Conservation (phyloP, 2,797 vertebrate species). For the Bradypodion pumilum region DNA sequence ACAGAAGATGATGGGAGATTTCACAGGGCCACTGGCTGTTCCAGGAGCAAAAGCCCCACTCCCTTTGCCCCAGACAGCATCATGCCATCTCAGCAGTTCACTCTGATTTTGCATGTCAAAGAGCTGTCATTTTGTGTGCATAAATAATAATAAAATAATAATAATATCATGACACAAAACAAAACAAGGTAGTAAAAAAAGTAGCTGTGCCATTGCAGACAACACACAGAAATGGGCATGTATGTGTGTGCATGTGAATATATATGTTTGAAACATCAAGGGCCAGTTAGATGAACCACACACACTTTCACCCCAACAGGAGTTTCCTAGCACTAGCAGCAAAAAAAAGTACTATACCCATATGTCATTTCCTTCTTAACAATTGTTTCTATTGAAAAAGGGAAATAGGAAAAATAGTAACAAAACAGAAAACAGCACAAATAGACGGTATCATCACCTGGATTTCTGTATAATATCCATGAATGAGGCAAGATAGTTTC, state of each 20-base stretch:
- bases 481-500: neutral
- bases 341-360: neutral
- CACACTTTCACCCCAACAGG: neutral
- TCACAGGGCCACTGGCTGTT: neutral
- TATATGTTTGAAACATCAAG: neutral
- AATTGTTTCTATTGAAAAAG: neutral
- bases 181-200: neutral
- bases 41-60: neutral
- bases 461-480: neutral
- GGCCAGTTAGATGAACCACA: neutral
- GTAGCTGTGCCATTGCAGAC: neutral
- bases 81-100: neutral
- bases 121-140: no score
- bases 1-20: neutral
- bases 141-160: no score
- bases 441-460: neutral
- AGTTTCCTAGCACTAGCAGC: no score
- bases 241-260: neutral
- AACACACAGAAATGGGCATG: neutral
- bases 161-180: fast-evolving
- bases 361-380: neutral
- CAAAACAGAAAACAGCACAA: neutral
- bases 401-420: neutral
- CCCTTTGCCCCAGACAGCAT: no score
- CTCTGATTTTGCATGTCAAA: neutral